These are phyloP conservation scores for Tringa solitaria DNA, from an alignment of 2,113 vertebrate species.

Conservation along the genomic window DNA sequence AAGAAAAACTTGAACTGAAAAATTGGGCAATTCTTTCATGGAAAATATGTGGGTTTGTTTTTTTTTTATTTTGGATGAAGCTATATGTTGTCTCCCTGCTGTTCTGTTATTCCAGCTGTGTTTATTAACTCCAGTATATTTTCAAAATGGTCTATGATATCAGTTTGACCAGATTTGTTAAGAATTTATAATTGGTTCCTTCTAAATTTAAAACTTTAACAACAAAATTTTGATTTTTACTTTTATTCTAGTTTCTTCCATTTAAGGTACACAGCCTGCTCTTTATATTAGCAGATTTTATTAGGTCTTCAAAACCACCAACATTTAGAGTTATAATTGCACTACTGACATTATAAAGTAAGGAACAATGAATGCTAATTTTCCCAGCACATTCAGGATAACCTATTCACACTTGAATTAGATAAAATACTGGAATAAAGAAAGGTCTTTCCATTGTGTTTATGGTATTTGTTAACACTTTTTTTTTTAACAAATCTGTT, in stretches of 20 bases:
- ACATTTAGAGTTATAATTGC: background rate
- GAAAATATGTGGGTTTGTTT: rapidly evolving
- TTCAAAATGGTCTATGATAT: background rate
- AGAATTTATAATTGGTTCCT: background rate
- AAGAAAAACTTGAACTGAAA: background rate
- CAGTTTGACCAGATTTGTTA: background rate
- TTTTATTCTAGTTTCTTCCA: background rate
- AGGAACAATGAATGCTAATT: background rate
- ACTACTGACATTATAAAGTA: background rate
- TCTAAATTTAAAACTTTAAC: background rate
- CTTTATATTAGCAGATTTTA: background rate
- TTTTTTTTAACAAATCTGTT: too few relatives aligned
- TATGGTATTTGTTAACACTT: background rate
- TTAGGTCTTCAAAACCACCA: background rate
- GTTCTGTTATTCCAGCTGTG: background rate
- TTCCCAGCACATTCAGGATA: background rate
- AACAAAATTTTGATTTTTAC: background rate
- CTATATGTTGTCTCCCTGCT: background rate
- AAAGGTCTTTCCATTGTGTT: background rate
- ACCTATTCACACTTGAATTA: background rate
- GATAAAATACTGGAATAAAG: background rate
- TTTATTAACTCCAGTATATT: background rate
- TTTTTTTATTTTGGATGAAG: background rate
- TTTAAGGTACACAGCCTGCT: background rate
- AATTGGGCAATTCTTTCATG: background rate